A percentile compares a stretch with the other conserved stretches of the same genome.
Conservation (phyloP, 2,888 invertebrate genomes). For the Drosophila dives region DNA sequence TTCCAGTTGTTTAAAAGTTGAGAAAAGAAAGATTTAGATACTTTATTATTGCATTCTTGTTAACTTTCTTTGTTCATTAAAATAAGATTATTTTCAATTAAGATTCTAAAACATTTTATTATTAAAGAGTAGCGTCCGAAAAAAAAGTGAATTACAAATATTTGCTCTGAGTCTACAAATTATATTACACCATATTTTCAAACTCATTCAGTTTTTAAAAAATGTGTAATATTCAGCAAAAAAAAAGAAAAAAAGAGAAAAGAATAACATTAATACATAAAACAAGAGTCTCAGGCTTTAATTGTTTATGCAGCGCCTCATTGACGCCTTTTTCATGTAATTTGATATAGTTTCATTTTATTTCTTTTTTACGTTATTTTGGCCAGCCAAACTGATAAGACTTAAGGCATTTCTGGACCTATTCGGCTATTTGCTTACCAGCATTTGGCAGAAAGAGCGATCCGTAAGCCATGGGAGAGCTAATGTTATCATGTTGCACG, state of each 20-base stretch:
- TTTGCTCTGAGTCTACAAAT: neutral
- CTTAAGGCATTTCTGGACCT: constrained; percentile 11
- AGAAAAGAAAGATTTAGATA: neutral
- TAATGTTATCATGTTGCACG: constrained; percentile 82
- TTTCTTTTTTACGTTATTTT: neutral
- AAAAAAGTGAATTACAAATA: neutral
- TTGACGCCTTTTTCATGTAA: constrained; percentile 73
- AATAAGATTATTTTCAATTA: neutral
- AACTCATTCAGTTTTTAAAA: constrained; percentile 55
- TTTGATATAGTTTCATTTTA: constrained; percentile 38
- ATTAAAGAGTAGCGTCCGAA: neutral
- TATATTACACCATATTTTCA: constrained; percentile 17
- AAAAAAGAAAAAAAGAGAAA: constrained; percentile 25
- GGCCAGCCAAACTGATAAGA: constrained; percentile 49
- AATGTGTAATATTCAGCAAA: constrained; percentile 78
- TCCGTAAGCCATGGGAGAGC: constrained; percentile 82
- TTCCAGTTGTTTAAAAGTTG: neutral
- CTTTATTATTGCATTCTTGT: neutral
- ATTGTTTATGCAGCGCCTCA: constrained; percentile 76
- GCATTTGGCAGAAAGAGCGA: constrained; percentile 83
- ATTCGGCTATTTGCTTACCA: constrained; percentile 66
- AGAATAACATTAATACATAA: constrained; percentile 31
- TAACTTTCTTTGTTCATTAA: neutral
- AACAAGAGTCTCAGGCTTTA: constrained; percentile 55
- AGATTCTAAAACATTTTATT: neutral